phyloP scores from a whole-genome alignment of 2,888 invertebrate genomes.

The Strigamia transsilvanica region DNA sequence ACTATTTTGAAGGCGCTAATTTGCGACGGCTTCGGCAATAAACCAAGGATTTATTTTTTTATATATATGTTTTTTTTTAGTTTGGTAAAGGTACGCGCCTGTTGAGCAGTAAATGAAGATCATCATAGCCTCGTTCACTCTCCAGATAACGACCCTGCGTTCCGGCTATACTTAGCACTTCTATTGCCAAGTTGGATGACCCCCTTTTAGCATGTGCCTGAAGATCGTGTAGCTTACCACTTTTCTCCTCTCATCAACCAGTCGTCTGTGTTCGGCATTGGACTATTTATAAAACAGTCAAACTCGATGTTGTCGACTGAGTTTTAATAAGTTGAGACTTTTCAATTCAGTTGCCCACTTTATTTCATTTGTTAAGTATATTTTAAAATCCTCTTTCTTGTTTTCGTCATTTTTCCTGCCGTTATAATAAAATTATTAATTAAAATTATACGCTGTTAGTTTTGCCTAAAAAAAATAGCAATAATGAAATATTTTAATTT shows the following conservation, averaged over 20 bases:
- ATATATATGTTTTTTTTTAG: neutral
- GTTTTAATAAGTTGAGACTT: no score
- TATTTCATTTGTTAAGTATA: no score
- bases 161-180: slow-evolving; percentile 22
- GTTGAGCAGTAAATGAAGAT: slow-evolving; percentile 29
- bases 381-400: no score
- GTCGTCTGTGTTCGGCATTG: neutral
- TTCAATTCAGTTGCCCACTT: no score
- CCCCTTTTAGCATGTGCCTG: slow-evolving; percentile 9
- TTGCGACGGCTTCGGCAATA: slow-evolving; percentile 15
- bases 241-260: neutral
- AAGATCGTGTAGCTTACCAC: slow-evolving; percentile 3
- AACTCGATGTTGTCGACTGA: no score
- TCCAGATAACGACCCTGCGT: slow-evolving; percentile 34
- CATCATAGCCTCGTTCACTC: slow-evolving; percentile 29
- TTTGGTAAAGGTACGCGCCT: neutral
- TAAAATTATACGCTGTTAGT: no score
- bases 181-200: slow-evolving; percentile 38
- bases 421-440: no score
- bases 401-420: no score
- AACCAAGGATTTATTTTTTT: slow-evolving; percentile 4
- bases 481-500: no score
- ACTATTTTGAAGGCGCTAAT: slow-evolving; percentile 21
- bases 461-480: no score
- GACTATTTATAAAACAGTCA: neutral